Conservation (phyloP, 1,140 invertebrate genomes). For the Drosophila chauvacae region DNA sequence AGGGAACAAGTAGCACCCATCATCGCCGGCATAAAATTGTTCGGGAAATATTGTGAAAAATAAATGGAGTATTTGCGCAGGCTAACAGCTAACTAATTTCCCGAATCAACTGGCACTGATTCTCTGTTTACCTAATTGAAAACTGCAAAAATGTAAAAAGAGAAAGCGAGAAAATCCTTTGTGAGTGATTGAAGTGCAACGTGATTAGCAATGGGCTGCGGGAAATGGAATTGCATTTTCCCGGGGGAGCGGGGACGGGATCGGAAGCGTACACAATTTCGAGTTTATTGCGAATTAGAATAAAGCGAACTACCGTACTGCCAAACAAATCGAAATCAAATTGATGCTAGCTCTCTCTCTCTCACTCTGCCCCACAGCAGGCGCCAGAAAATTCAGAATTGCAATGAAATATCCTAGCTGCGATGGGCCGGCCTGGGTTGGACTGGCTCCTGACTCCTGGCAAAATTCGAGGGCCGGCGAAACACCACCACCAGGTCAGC, state of each 20-base stretch:
- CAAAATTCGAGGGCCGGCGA: conserved; percentile 7
- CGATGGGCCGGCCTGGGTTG: neutral
- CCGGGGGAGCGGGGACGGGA: neutral
- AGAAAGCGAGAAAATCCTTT: conserved; percentile 32
- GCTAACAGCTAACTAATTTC: conserved; percentile 37
- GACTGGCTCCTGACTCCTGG: conserved; percentile 7
- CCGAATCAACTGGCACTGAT: conserved; percentile 22
- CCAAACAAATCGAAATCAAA: conserved; percentile 67
- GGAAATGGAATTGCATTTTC: conserved; percentile 37
- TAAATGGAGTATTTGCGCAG: conserved; percentile 15
- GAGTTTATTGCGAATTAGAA: conserved; percentile 68
- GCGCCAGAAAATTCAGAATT: conserved; percentile 22
- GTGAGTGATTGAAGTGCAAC: conserved; percentile 44
- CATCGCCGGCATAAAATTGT: neutral
- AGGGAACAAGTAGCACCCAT: neutral
- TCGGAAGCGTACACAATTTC: conserved; percentile 36
- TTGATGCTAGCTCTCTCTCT: conserved; percentile 27
- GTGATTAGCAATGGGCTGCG: conserved; percentile 34
- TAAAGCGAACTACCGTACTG: conserved; percentile 47
- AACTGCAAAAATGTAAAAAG: conserved; percentile 19
- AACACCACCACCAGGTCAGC: conserved; percentile 34
- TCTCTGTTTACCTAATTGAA: conserved; percentile 43
- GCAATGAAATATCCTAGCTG: conserved; percentile 22
- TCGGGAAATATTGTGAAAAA: neutral
- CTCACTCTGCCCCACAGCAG: no score